Evolutionary conservation across 2,113 vertebrate genomes (phyloP), one percentile per base, ranked within the genome.

Genomic region (Lipophrys pholis): DNA sequence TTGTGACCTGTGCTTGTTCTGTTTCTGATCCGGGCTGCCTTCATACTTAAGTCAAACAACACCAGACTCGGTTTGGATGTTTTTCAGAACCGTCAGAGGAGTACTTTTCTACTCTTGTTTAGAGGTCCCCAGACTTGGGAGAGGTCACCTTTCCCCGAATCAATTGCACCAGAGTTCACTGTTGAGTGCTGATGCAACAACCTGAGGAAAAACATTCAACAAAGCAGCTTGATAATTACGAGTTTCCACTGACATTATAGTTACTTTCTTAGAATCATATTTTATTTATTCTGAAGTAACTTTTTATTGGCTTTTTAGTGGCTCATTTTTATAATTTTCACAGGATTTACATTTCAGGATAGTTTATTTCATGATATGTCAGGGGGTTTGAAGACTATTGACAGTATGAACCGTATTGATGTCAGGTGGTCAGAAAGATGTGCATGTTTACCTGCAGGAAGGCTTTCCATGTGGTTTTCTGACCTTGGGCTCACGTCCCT

Each of bases 401-500:
- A 52, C 36, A 52, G 55, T 45, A 40, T 69, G 39, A 50, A 15
- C 56, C 58, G 40, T 52, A 51, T 53, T 54, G 36, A 56, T 53
- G 55, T 68, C 83, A 84, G 82, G 80, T 87, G 84, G 73, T 64
- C 35, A 50, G 54, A 73, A 59, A 66, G 53, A 52, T 61, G 30
- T 43, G 45, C 45, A 36, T 10, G 57, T 50, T 80, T 85, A 51
- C 69, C 56, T 69, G 67, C 49, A 82, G 82, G 64, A 79, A 39
- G 71, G 81, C 2, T 43, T 73, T 83, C 69, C 75, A 76, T 80
- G 73, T 87, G 75, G 76, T 69, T 73, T 51, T 62, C 21, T 84
- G 89, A 90, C 83, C 85, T 82, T 79, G 69, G 74, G 63, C 71
- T 82, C 59, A 36, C 73, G 38, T 83, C 80, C 84, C 80, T 72